These are phyloP conservation scores for Gephyroberyx darwinii DNA, from an alignment of 2,797 vertebrate genomes.

Conservation along the genomic window DNA sequence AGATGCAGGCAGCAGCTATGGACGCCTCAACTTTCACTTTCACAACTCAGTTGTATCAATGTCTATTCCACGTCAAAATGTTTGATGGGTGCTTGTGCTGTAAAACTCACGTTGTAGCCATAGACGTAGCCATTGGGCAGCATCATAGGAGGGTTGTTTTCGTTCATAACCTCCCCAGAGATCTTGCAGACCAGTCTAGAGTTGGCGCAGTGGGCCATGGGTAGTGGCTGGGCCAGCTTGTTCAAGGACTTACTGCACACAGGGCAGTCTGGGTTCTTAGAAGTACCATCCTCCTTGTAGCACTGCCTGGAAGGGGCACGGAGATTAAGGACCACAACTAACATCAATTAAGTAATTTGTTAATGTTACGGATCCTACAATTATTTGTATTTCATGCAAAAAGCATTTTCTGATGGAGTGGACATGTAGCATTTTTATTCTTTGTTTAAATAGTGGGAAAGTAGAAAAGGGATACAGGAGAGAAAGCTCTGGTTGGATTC, in stretches of 20 bases:
- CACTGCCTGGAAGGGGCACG: constrained; percentile 87
- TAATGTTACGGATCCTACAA: background rate
- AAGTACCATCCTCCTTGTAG: constrained; percentile 98
- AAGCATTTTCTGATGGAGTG: background rate
- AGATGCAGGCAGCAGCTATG: too few species aligned
- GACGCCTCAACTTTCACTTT: too few species aligned
- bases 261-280: constrained; percentile 98
- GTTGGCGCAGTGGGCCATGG: constrained; percentile 99
- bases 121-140: constrained; percentile 99
- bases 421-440: too few species aligned
- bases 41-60: too few species aligned
- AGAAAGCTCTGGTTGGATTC: too few species aligned
- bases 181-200: constrained; percentile 99
- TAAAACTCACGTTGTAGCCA: constrained; percentile 94
- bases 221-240: constrained; percentile 96
- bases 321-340: constrained; percentile 77
- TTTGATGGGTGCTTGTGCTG: too few species aligned
- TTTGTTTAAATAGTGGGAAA: too few species aligned
- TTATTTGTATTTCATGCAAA: background rate
- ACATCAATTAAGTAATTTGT: background rate
- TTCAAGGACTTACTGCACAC: constrained; percentile 99
- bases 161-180: constrained; percentile 99
- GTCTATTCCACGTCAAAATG: too few species aligned
- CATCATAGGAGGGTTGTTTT: constrained; percentile 99
- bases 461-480: too few species aligned